Evolutionary conservation across 2,797 vertebrate genomes (phyloP), one percentile per base, ranked within the genome.

Genomic region (Coilia nasus): DNA sequence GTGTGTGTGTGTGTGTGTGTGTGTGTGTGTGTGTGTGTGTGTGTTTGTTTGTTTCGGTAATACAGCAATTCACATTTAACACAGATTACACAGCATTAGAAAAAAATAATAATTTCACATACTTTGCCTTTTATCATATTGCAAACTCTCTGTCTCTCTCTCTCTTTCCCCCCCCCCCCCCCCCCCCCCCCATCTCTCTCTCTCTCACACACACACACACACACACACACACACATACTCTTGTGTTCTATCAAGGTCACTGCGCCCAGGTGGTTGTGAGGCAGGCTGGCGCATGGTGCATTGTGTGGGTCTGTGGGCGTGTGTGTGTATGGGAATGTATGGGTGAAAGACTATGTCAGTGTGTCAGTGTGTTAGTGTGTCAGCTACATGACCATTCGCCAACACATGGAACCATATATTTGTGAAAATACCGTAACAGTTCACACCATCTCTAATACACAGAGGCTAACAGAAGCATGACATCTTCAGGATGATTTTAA

Each of bases 301-400:
- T 25, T 44, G 71, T 78, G 71, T 41, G 31, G 71, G 15, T 44
- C 35, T 71, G 23, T 54, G 50, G 17, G 82, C 4, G n/a, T 82
- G 54, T 59, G 54, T 17, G 82, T 46, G 80, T 71, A 23, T 31
- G 57, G n/a, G 28, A 25, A 46, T 57, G 54, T 60, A 46, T 82
- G 46, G 62, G 59, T 81, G 82, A n/a, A 35, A 6, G 35, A 50
- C 2, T 82, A 28, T 23, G 82, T 78, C 41, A 88, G 86, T 94
- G 91, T 92, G 92, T 93, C 92, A 94, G 91, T 92, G 89, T 91
- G 92, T 50, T 91, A 92, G 35, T 35, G 23, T 87, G 83, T 31
- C 41, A 47, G 28, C 46, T 7, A 6, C 11, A 25, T 14, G 31
- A 21, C 23, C 7, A 23, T 85, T 81, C 50, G 1, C 75, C 84